Conservation (phyloP, 2,797 vertebrate species). For the Pteronotus mesoamericanus region DNA sequence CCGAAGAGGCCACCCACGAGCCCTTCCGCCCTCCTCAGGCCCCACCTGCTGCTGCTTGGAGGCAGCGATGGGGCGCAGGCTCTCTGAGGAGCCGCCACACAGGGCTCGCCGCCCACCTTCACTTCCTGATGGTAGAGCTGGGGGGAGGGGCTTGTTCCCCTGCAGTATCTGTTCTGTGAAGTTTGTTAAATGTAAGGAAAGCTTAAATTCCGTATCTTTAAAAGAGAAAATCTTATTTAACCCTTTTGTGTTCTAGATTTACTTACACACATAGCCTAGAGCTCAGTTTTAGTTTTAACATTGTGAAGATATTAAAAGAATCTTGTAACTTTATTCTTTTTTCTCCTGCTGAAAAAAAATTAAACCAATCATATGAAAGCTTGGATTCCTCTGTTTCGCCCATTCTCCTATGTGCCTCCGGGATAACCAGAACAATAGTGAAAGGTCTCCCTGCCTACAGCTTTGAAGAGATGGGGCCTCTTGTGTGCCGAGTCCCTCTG, state of each 20-base stretch:
- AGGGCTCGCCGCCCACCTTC: slow-evolving; percentile 78
- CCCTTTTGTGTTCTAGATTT: slow-evolving; percentile 97
- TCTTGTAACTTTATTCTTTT: slow-evolving; percentile 90
- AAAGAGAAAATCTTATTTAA: slow-evolving; percentile 93
- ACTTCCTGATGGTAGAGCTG: slow-evolving; percentile 72
- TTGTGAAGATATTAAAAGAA: slow-evolving; percentile 91
- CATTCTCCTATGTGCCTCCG: background rate
- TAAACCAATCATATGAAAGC: slow-evolving; percentile 85
- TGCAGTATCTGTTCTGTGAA: slow-evolving; percentile 88
- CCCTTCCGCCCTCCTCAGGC: slow-evolving; percentile 7
- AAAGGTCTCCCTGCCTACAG: background rate
- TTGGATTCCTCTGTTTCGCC: slow-evolving; percentile 77
- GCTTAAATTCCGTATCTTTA: slow-evolving; percentile 90
- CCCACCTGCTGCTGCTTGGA: background rate
- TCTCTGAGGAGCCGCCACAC: slow-evolving; percentile 50
- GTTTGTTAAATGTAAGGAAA: slow-evolving; percentile 88
- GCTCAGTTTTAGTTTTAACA: slow-evolving; percentile 95
- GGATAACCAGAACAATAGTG: background rate
- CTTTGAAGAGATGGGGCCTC: background rate
- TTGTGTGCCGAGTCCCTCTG: background rate
- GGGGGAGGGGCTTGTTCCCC: slow-evolving; percentile 83
- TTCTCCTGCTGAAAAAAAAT: slow-evolving; percentile 87
- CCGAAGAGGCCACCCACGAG: background rate
- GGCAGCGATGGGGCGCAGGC: background rate
- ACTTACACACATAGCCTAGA: slow-evolving; percentile 95